phyloP scores from a whole-genome alignment of 1,140 invertebrate species.

The Yoshiicerus persimilis region DNA sequence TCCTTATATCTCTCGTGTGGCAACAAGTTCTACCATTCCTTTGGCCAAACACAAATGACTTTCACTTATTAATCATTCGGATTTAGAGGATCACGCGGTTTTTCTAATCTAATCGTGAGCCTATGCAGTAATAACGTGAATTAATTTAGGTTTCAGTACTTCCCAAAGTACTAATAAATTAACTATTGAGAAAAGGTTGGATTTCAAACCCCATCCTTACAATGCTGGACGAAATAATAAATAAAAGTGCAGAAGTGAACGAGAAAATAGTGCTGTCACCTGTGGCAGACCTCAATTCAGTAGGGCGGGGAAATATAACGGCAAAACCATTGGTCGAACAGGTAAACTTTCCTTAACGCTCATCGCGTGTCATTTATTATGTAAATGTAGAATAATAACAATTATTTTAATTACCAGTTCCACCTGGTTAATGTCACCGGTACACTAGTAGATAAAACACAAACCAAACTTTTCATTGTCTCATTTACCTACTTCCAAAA shows the following conservation, averaged over 20 bases:
- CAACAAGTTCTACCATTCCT: background rate
- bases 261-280: background rate
- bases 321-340: background rate
- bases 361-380: background rate
- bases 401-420: background rate
- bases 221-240: constrained; percentile 1
- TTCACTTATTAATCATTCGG: too few relatives aligned
- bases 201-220: background rate
- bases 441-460: background rate
- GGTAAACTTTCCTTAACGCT: background rate
- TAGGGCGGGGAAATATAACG: background rate
- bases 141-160: too few relatives aligned
- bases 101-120: too few relatives aligned
- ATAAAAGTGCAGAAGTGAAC: constrained; percentile 1
- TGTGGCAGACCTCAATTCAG: background rate
- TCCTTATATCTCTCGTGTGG: background rate
- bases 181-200: too few relatives aligned
- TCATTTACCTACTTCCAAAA: background rate
- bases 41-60: too few relatives aligned
- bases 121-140: too few relatives aligned
- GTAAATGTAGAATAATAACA: background rate
- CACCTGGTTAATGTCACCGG: background rate
- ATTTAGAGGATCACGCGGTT: too few relatives aligned
- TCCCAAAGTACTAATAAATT: too few relatives aligned
- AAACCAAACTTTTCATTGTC: background rate